Percentiles rank a stretch among this genome's conserved stretches.
Conservation (phyloP, 1,140 invertebrate species). For the Hypothenemus hampei region DNA sequence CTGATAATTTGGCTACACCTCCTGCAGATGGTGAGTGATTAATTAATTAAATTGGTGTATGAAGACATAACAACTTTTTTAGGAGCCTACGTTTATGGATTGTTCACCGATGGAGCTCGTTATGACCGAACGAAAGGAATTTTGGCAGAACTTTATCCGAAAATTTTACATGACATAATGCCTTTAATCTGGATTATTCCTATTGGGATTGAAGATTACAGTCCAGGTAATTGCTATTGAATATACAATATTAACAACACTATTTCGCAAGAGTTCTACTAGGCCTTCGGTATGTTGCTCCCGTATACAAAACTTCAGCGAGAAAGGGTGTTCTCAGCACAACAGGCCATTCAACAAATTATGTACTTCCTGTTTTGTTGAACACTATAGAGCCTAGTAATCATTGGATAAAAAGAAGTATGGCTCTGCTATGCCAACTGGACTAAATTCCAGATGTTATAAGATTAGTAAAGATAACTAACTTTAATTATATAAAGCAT, state of each 20-base stretch:
- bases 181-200: constrained; percentile 66
- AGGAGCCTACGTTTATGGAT: constrained; percentile 73
- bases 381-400: constrained; percentile 61
- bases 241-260: not conserved
- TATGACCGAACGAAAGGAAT: constrained; percentile 62
- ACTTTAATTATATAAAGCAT: too few relatives aligned
- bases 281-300: constrained; percentile 64
- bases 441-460: constrained; percentile 36
- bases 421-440: constrained; percentile 75
- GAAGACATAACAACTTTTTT: too few relatives aligned
- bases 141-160: constrained; percentile 74
- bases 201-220: constrained; percentile 33
- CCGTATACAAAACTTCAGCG: constrained; percentile 84
- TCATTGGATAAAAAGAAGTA: constrained; percentile 86
- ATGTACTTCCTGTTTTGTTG: constrained; percentile 73
- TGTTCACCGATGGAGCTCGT: constrained; percentile 79
- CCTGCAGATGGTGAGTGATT: constrained; percentile 55
- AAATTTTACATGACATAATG: constrained; percentile 74
- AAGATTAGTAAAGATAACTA: too few relatives aligned
- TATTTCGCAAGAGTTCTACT: not conserved
- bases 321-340: constrained; percentile 77
- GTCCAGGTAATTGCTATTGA: constrained; percentile 25
- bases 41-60: not conserved
- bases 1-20: constrained; percentile 44
- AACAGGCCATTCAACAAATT: constrained; percentile 90